phyloP scores from a whole-genome alignment of 1,140 invertebrate species.

The Sycobia sp. region DNA sequence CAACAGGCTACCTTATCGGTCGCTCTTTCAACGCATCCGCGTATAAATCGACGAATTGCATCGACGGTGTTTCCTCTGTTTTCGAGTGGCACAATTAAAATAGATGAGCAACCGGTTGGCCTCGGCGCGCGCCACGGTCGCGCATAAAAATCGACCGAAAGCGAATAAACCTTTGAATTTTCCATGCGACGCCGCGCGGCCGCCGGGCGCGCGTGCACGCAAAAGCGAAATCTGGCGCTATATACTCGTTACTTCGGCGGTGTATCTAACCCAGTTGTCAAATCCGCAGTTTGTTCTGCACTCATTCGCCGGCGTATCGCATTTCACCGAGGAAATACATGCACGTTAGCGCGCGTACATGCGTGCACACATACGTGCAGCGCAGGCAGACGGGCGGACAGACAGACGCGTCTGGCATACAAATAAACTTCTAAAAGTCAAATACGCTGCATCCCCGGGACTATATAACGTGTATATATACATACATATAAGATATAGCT shows the following conservation, averaged over 20 bases:
- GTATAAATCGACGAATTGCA: no score
- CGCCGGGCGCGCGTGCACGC: neutral
- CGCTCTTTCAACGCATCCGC: no score
- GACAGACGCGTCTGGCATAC: neutral
- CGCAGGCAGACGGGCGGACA: no score
- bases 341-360: slow-evolving; percentile 8
- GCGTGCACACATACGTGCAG: neutral
- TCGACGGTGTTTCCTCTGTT: no score
- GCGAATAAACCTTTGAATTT: no score
- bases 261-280: slow-evolving; percentile 47
- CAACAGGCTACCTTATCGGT: no score
- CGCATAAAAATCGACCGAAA: no score
- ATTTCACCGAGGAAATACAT: slow-evolving; percentile 36
- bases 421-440: slow-evolving; percentile 41
- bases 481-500: no score
- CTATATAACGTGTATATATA: slow-evolving; percentile 2
- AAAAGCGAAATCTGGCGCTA: slow-evolving; percentile 10
- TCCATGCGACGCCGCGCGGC: neutral
- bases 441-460: slow-evolving; percentile 25
- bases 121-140: no score
- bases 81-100: no score
- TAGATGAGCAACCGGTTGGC: no score
- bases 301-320: slow-evolving; percentile 40
- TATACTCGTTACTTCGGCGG: slow-evolving; percentile 37
- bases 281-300: slow-evolving; percentile 44